phyloP scores from a whole-genome alignment of 2,797 vertebrate species.

The Gorsachius magnificus region DNA sequence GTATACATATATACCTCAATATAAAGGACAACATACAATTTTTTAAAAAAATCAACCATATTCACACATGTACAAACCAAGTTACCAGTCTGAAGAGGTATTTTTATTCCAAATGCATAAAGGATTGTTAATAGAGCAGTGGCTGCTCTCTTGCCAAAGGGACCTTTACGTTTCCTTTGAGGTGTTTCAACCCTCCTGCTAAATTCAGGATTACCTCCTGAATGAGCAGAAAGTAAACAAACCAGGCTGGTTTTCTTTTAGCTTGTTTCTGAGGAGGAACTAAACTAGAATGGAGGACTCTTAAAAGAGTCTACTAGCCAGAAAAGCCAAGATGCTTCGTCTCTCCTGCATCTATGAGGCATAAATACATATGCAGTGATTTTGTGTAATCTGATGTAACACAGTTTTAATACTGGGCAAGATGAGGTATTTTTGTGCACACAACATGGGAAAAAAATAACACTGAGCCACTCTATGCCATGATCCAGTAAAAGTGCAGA shows the following conservation, averaged over 20 bases:
- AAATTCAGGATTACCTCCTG: neutral
- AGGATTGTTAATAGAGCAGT: neutral
- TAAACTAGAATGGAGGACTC: neutral
- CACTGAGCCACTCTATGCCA: neutral
- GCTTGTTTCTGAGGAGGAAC: neutral
- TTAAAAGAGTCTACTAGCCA: neutral
- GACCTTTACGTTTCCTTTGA: fast-evolving
- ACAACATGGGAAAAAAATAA: neutral
- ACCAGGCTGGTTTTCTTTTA: neutral
- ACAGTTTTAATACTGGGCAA: neutral
- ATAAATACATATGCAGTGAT: neutral
- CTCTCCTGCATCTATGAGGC: neutral
- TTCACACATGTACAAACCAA: neutral
- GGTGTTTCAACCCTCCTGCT: neutral
- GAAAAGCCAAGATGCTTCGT: neutral
- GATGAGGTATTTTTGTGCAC: neutral
- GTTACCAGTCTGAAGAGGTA: neutral
- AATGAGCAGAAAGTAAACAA: neutral
- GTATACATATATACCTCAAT: too few species aligned
- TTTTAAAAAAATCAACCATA: neutral
- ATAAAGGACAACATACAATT: neutral
- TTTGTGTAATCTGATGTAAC: neutral
- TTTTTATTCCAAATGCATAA: neutral
- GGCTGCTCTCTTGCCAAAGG: neutral
- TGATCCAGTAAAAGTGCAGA: neutral